Conservation (phyloP, 2,888 invertebrate species). For the Falcaria lacertinaria region DNA sequence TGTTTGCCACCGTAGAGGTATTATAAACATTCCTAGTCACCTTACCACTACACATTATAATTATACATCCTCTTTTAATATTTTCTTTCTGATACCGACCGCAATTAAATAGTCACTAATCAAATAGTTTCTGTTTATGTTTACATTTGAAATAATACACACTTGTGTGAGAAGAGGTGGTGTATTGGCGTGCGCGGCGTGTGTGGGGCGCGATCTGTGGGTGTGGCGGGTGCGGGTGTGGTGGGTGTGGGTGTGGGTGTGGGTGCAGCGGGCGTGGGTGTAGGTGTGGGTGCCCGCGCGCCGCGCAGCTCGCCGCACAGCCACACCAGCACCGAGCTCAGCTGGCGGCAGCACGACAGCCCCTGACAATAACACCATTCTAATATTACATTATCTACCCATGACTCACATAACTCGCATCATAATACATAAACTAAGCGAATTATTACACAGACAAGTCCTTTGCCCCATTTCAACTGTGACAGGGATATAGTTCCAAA, state of each 20-base stretch:
- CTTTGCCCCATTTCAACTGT: too few relatives aligned
- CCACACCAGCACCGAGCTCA: slow-evolving; percentile 80
- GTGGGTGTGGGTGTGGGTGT: slow-evolving; percentile 14
- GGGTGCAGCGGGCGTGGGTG: slow-evolving; percentile 9
- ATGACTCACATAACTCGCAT: too few relatives aligned
- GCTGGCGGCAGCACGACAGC: slow-evolving; percentile 80
- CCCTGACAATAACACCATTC: slow-evolving; percentile 45
- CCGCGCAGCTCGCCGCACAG: slow-evolving; percentile 69
- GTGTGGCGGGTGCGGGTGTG: slow-evolving; percentile 10
- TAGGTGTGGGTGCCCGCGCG: slow-evolving; percentile 17
- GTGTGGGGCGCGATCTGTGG: slow-evolving; percentile 11
- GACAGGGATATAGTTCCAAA: too few relatives aligned
- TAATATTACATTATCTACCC: not conserved
- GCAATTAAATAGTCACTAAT: too few relatives aligned
- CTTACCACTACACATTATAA: too few relatives aligned
- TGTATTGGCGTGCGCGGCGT: slow-evolving; percentile 44
- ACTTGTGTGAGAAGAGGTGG: slow-evolving; percentile 64
- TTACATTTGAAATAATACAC: slow-evolving; percentile 6
- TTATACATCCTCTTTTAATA: too few relatives aligned
- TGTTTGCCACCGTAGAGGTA: too few relatives aligned
- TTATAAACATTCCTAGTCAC: too few relatives aligned
- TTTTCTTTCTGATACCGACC: too few relatives aligned
- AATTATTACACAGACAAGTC: too few relatives aligned
- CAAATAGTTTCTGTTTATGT: too few relatives aligned
- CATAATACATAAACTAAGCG: too few relatives aligned